These are phyloP conservation scores for Gastrophysa polygoni DNA, from an alignment of 2,888 invertebrate species.

Conservation along the genomic window DNA sequence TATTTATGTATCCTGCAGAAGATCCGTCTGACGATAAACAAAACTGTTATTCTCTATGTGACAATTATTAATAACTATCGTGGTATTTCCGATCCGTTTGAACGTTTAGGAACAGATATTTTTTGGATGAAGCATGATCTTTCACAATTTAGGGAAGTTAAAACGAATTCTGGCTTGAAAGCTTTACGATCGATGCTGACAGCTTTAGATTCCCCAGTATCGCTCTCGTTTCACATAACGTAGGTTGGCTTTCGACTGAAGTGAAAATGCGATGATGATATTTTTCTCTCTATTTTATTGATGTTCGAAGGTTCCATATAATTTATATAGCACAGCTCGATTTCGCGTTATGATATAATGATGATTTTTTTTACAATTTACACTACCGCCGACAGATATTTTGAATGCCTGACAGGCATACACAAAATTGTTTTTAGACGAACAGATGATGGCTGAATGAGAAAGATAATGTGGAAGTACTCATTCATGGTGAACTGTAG, in stretches of 20 bases:
- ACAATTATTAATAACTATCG: not conserved
- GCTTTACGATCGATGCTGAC: constrained; percentile 59
- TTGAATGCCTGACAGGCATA: too few species aligned
- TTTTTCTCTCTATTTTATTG: not conserved
- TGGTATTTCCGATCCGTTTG: not conserved
- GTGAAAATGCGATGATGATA: not conserved
- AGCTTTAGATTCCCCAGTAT: constrained; percentile 56
- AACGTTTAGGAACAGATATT: constrained; percentile 38
- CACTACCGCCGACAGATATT: too few species aligned
- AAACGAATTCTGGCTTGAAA: constrained; percentile 56
- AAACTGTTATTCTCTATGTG: constrained; percentile 19
- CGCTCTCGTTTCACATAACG: constrained; percentile 44
- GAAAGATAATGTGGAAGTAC: too few species aligned
- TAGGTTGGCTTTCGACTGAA: not conserved
- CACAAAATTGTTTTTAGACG: too few species aligned
- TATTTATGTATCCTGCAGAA: constrained; percentile 33
- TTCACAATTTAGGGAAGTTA: constrained; percentile 52
- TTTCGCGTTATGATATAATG: too few species aligned
- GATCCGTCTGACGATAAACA: constrained; percentile 23
- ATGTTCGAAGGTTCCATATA: not conserved
- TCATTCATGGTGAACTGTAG: too few species aligned
- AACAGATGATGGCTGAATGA: too few species aligned
- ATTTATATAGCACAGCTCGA: too few species aligned
- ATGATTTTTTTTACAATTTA: too few species aligned
- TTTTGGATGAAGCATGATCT: constrained; percentile 41